Conservation (phyloP, 2,797 vertebrate genomes). For the Thripadectes ignobilis region DNA sequence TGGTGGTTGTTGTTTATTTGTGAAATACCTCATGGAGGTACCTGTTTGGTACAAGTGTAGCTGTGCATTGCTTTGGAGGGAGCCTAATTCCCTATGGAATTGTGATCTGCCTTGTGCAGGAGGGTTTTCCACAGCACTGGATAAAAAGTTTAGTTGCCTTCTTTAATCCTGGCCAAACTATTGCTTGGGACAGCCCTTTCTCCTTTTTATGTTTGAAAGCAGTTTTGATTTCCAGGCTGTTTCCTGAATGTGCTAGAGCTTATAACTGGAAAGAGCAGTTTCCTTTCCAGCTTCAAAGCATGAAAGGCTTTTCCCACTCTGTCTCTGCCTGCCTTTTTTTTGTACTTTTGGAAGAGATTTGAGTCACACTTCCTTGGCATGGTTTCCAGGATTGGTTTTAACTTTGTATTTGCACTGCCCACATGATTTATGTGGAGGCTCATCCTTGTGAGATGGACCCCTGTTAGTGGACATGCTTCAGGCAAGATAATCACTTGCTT, state of each 20-base stretch:
- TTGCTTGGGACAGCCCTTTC: neutral
- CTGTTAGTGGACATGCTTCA: neutral
- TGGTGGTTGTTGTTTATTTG: neutral
- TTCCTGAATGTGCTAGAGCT: neutral
- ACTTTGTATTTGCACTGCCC: neutral
- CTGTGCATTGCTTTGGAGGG: rapidly evolving
- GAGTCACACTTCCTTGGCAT: neutral
- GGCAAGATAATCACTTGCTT: neutral
- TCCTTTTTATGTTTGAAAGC: neutral
- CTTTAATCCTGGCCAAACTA: neutral
- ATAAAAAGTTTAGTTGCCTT: neutral
- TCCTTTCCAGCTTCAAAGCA: neutral
- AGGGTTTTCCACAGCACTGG: rapidly evolving
- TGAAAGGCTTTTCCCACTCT: neutral
- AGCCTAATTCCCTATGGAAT: neutral
- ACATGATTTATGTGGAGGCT: neutral
- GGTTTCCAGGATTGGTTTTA: neutral
- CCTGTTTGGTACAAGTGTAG: neutral
- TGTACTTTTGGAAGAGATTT: neutral
- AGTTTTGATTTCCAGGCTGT: neutral
- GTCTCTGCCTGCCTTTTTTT: neutral
- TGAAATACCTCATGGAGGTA: rapidly evolving
- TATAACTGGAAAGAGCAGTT: neutral
- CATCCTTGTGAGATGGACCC: neutral
- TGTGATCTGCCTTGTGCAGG: neutral